phyloP scores from a whole-genome alignment of 1,140 invertebrate species.

The Drosophila eugracilis region DNA sequence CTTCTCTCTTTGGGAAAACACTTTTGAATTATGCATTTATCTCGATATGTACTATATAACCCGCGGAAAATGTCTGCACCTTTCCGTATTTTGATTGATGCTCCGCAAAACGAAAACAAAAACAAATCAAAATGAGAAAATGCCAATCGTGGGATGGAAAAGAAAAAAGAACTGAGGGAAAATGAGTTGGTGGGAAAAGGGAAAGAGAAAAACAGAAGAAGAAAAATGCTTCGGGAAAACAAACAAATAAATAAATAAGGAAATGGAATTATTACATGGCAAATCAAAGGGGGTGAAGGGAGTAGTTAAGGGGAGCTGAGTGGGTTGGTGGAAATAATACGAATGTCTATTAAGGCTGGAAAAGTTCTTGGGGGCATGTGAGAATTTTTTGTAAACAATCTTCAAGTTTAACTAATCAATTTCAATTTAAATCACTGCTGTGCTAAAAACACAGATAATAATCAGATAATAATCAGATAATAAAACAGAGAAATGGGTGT shows the following conservation, averaged over 20 bases:
- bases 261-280: slow-evolving; percentile 57
- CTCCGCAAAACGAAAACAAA: slow-evolving; percentile 31
- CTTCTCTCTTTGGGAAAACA: slow-evolving; percentile 36
- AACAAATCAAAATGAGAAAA: slow-evolving; percentile 51
- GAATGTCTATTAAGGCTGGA: slow-evolving; percentile 19
- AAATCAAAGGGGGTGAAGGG: slow-evolving; percentile 15
- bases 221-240: slow-evolving; percentile 30
- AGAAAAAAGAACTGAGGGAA: too few species aligned
- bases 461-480: too few species aligned
- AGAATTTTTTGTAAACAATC: background rate
- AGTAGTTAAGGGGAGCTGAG: too few species aligned
- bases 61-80: slow-evolving; percentile 30
- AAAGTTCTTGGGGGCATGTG: background rate
- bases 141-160: slow-evolving; percentile 35
- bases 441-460: too few species aligned
- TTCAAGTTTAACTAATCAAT: too few species aligned
- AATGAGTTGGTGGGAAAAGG: slow-evolving; percentile 3
- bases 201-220: background rate
- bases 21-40: slow-evolving; percentile 51
- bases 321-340: slow-evolving; percentile 24
- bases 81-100: slow-evolving; percentile 40
- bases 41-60: background rate
- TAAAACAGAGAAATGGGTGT: too few species aligned
- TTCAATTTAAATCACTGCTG: too few species aligned
- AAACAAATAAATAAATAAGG: slow-evolving; percentile 57